These are phyloP conservation scores for Arion vulgaris DNA, from an alignment of 1,140 invertebrate genomes.

Conservation along the genomic window DNA sequence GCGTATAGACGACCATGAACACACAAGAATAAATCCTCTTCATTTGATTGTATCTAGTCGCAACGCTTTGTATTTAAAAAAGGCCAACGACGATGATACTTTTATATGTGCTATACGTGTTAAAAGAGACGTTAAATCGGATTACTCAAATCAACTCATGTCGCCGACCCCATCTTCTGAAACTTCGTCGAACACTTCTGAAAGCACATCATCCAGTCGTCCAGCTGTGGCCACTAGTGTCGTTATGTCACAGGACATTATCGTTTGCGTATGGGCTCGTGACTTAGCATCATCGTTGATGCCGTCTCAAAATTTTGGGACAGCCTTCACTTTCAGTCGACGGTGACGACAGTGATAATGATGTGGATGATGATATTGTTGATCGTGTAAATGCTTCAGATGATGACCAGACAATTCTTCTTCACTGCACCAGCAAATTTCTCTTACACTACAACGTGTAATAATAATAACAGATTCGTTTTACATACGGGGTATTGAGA, in stretches of 20 bases:
- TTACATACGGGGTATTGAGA: slow-evolving; percentile 46
- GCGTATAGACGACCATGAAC: neutral
- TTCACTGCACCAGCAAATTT: slow-evolving; percentile 50
- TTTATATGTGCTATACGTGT: slow-evolving; percentile 44
- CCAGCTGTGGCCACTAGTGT: slow-evolving; percentile 20
- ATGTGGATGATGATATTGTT: slow-evolving; percentile 19
- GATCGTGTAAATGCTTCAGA: neutral
- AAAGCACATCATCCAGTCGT: neutral
- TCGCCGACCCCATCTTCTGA: neutral
- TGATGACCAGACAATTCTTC: neutral
- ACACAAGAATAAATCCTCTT: slow-evolving; percentile 40
- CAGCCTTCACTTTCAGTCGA: slow-evolving; percentile 25
- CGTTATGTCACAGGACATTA: slow-evolving; percentile 42
- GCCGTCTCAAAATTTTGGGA: neutral
- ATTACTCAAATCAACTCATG: neutral
- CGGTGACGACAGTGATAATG: slow-evolving; percentile 31
- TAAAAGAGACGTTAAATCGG: neutral
- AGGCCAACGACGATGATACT: slow-evolving; percentile 38
- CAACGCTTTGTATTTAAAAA: slow-evolving; percentile 30
- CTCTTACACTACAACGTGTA: slow-evolving; percentile 58
- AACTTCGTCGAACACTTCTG: neutral
- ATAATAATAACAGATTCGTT: slow-evolving; percentile 42
- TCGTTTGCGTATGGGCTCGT: slow-evolving; percentile 42
- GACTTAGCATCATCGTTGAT: neutral
- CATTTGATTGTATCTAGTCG: slow-evolving; percentile 43